Base-by-base conservation (phyloP, 1,140 invertebrate genomes). In the Drosophila quadrilineata region DNA sequence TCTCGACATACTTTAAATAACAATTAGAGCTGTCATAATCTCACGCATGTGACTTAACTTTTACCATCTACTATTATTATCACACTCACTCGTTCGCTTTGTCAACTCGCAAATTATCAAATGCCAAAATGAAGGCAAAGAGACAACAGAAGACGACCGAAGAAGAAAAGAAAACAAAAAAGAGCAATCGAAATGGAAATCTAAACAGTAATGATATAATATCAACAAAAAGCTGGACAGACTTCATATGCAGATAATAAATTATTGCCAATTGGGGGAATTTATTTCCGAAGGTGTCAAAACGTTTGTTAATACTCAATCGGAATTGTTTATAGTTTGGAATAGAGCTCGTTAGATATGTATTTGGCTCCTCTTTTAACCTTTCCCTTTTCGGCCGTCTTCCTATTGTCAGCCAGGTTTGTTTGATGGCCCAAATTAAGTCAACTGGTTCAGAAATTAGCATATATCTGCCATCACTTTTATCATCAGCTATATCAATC, bases 81-180 rank as follows among this genome's bases (percentile, higher is more conserved):
- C 41, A 3, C 41, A 49, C 36, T 40, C 1, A 3, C 3, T 16
- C 6, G 35, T n/a, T n/a, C 29, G 29, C 4, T 57, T 24, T 48
- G 26, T 31, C 56, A 43, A 46, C 16, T 19, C 17, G 43, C 19
- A 9, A 64, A 35, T 53, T 36, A 26, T 57, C 50, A 45, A 40
- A 24, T 69, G 60, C 65, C 33, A 65, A 53, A 70, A 70, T 46
- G 12, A 16, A 2, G n/a, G 36, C 41, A 59, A 54, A 63, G 22
- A 17, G 16, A 50, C n/a, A n/a, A n/a, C n/a, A n/a, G n/a, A n/a
- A n/a, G n/a, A n/a, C n/a, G n/a, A n/a, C n/a, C n/a, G n/a, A n/a
- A n/a, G n/a, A n/a, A n/a, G n/a, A n/a, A n/a, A n/a, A n/a, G n/a
- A n/a, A n/a, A n/a, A n/a, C n/a, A n/a, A n/a, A n/a, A n/a, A n/a